Base-by-base conservation (phyloP, 2,797 vertebrate species). In the Anniella stebbinsi region DNA sequence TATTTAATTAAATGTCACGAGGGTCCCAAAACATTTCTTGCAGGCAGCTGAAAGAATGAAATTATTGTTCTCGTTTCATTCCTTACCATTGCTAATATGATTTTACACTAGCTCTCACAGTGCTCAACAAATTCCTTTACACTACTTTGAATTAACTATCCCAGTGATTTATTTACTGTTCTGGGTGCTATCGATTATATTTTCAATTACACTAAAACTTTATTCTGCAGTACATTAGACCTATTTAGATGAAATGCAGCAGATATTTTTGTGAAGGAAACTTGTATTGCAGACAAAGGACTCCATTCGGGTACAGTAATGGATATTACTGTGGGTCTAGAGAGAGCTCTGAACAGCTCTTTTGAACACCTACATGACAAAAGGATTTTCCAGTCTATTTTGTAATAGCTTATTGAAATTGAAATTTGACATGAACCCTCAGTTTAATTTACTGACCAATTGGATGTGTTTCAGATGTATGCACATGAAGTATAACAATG, bases 101-200 rank as follows among this genome's bases (percentile, higher is more conserved):
- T 92, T 95, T 95, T 91, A 92, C 13, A 91, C 80, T 91, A 60
- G 45, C 70, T 86, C 48, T 69, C 80, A 78, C 67, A 80, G 66
- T 76, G 63, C 81, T 92, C 90, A 91, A 87, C 86, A 89, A 93
- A 95, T 87, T 90, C 86, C 89, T 36, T 78, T 93, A 94, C n/a
- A 78, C 88, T 84, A 17, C n/a, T 95, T 92, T 90, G 88, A 93
- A 89, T 94, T 93, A 96, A 96, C 90, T 92, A 93, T 92, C 72
- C 88, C 91, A 36, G 33, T 95, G 80, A 91, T 94, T 94, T 93
- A 93, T 95, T 95, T 96, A 93, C 75, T 92, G 89, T 89, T 92
- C 70, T 81, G 92, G 88, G 78, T 91, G 63, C 87, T 96, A 76
- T 87, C 92, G 81, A 60, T 92, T 94, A 95, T 83, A 92, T 96